Conservation (phyloP, 2,888 invertebrate genomes). For the Clepsis dumicolana region DNA sequence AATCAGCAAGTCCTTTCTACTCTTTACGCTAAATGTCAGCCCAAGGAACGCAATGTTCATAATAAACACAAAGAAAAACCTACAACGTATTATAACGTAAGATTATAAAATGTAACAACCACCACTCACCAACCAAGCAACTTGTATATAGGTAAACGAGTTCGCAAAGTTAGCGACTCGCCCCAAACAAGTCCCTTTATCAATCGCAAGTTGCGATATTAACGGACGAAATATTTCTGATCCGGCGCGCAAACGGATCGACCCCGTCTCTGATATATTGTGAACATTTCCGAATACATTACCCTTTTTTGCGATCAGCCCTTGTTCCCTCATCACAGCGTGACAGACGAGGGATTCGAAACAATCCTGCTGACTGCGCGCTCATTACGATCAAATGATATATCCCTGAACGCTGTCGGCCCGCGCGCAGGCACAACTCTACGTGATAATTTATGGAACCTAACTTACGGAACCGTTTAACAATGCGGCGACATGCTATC, state of each 20-base stretch:
- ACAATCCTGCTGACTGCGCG: slow-evolving; percentile 63
- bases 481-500: slow-evolving; percentile 1
- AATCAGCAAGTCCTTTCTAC: no score
- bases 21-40: background rate
- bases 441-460: slow-evolving; percentile 22
- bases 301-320: slow-evolving; percentile 68
- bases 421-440: background rate
- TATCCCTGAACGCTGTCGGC: slow-evolving; percentile 14
- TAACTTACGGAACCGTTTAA: slow-evolving; percentile 11
- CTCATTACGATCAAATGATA: slow-evolving; percentile 63
- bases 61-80: background rate
- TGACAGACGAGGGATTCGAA: slow-evolving; percentile 66
- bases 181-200: slow-evolving; percentile 44
- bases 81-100: background rate
- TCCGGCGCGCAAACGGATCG: slow-evolving; percentile 54
- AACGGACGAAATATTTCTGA: slow-evolving; percentile 49
- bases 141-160: no score
- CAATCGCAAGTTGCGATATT: slow-evolving; percentile 51
- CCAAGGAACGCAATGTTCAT: no score
- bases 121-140: background rate
- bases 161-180: slow-evolving; percentile 35
- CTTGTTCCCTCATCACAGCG: slow-evolving; percentile 65
- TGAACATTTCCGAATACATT: slow-evolving; percentile 48
- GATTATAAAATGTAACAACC: background rate
- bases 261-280: slow-evolving; percentile 52